Percentiles rank a stretch among this genome's conserved stretches.
Conservation (phyloP, 2,888 invertebrate genomes). For the Heliconius ethilla region DNA sequence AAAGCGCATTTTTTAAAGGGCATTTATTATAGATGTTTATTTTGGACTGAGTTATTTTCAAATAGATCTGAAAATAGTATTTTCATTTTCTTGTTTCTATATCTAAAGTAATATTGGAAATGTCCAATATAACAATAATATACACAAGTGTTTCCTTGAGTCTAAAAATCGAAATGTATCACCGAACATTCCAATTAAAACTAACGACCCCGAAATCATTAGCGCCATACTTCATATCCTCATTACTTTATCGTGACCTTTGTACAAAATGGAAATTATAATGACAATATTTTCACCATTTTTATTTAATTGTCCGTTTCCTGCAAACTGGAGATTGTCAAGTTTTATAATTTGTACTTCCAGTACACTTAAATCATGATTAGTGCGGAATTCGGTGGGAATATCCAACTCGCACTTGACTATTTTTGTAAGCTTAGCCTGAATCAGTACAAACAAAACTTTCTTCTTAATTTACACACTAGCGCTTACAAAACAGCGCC, state of each 20-base stretch:
- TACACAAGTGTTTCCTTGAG: too few relatives aligned
- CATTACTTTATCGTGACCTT: background rate
- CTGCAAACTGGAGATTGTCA: background rate
- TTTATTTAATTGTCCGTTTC: background rate
- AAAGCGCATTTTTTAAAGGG: too few relatives aligned
- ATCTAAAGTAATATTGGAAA: too few relatives aligned
- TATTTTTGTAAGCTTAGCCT: background rate
- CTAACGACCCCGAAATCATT: background rate
- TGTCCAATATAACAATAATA: too few relatives aligned
- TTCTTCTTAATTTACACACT: background rate
- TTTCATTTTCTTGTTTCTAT: too few relatives aligned
- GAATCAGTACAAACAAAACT: background rate
- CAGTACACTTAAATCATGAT: too few relatives aligned
- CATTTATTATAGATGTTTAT: too few relatives aligned
- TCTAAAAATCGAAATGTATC: background rate
- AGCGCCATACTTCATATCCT: background rate
- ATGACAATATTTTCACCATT: background rate
- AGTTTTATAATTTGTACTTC: background rate
- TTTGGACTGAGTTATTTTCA: too few relatives aligned
- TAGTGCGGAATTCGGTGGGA: background rate
- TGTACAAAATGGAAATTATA: background rate
- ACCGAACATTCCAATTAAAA: background rate
- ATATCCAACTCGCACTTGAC: background rate
- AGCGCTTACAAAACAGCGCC: too few relatives aligned
- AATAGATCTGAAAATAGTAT: too few relatives aligned